phyloP scores from a whole-genome alignment of 2,797 vertebrate species.

The Chelon auratus region DNA sequence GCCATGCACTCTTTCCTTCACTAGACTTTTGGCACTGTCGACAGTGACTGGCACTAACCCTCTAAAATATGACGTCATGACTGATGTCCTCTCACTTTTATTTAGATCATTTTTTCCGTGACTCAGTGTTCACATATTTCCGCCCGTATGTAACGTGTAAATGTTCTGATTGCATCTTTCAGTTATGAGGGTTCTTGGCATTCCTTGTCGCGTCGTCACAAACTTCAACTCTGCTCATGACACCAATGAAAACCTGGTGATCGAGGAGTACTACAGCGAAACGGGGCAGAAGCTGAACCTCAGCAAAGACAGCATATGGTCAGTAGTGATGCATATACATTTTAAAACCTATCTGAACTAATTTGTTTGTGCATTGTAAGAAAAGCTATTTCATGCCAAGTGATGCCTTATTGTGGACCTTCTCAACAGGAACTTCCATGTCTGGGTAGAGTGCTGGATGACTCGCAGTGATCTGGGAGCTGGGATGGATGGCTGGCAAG shows the following conservation, averaged over 20 bases:
- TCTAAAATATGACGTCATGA: background rate
- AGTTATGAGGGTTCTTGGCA: constrained; percentile 91
- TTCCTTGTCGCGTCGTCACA: constrained; percentile 88
- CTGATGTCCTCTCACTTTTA: background rate
- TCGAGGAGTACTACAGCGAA: constrained; percentile 88
- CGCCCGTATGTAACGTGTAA: background rate
- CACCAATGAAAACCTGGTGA: constrained; percentile 88
- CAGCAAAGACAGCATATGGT: constrained; percentile 89
- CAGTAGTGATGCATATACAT: constrained; percentile 50
- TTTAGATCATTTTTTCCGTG: constrained; percentile 8
- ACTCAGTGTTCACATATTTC: background rate
- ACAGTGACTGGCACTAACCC: background rate
- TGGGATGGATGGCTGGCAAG: constrained; percentile 92
- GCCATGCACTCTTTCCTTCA: background rate
- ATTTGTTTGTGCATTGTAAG: background rate
- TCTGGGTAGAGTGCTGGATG: constrained; percentile 98
- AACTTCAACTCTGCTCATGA: constrained; percentile 93
- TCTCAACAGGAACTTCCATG: constrained; percentile 91
- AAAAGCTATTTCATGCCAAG: background rate
- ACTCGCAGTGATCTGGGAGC: constrained; percentile 86
- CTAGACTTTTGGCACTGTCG: background rate
- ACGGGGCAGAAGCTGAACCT: constrained; percentile 82
- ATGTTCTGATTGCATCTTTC: background rate
- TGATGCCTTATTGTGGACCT: background rate
- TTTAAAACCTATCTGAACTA: background rate